These are phyloP conservation scores for Drosophila buzzatii DNA, from an alignment of 2,888 invertebrate genomes.

Conservation along the genomic window DNA sequence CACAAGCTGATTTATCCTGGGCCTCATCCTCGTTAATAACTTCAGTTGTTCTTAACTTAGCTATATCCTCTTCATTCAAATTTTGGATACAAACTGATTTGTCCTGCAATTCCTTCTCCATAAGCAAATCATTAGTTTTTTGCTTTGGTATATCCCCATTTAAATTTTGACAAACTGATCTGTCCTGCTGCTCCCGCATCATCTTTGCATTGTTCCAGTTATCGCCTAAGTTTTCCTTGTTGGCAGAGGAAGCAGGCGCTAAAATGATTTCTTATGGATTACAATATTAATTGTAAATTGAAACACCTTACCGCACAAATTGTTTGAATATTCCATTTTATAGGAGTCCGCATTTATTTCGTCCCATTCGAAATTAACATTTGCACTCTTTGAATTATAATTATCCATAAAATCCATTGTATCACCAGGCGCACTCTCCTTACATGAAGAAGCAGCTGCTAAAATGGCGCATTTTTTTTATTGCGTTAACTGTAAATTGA, in stretches of 20 bases:
- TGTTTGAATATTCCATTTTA: not conserved
- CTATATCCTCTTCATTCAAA: not conserved
- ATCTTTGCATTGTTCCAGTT: slow-evolving; percentile 20
- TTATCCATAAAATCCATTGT: slow-evolving; percentile 1
- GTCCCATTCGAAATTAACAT: slow-evolving; percentile 2
- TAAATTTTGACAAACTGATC: not conserved
- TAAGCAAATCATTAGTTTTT: not conserved
- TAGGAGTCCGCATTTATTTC: not conserved
- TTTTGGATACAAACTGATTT: not conserved
- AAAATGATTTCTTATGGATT: slow-evolving; percentile 32
- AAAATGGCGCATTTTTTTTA: slow-evolving; percentile 56
- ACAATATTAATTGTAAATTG: slow-evolving; percentile 17
- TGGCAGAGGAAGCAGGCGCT: slow-evolving; percentile 11
- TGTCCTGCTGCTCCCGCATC: not conserved
- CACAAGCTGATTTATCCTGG: not conserved
- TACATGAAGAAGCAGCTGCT: slow-evolving; percentile 23
- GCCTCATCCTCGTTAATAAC: too few species aligned
- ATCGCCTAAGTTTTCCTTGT: slow-evolving; percentile 33
- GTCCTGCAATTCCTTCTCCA: not conserved
- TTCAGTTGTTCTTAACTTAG: not conserved
- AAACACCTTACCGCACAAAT: not conserved
- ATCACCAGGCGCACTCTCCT: not conserved
- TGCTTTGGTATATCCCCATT: not conserved
- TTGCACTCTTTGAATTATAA: not conserved
- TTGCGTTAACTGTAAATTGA: slow-evolving; percentile 39